Base-by-base conservation (phyloP, 1,140 invertebrate species). In the Lordiphosa stackelbergi region DNA sequence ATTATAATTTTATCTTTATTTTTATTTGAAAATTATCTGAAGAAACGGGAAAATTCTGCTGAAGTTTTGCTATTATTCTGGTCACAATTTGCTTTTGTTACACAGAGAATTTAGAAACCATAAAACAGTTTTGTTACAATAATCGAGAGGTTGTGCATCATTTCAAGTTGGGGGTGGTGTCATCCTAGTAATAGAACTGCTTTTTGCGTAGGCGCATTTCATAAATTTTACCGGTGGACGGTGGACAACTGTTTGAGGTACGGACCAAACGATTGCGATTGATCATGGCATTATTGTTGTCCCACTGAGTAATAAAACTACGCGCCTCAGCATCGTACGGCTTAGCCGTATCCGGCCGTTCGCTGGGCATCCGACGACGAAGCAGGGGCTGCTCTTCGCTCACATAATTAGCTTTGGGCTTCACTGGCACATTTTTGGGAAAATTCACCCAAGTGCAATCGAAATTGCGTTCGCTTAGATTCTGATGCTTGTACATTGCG, bases 361-460 rank as follows among this genome's bases (percentile, higher is more conserved):
- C 16, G 0, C 8, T 41, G 47, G 31, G 5, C 2, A 13, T 10
- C 0, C 63, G 40, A 2, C 48, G 52, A 24, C 11, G 19, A 1
- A 46, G n/a, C 8, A 11, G 10, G 7, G 11, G 4, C n/a, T 10
- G 22, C 0, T 6, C 8, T 3, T 52, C 4, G 2, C 16, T 24
- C 0, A 43, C 8, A 1, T 13, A 9, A 1, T 34, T n/a, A 5
- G 0, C 10, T 19, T 55, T 31, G 4, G 5, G 8, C 28, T 57
- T 60, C 1, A 13, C 5, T 16, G 5, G 40, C 3, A 28, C 24
- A 7, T 11, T 37, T 6, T 69, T 59, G 5, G 71, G 68, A 5
- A 72, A 83, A 11, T 72, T 46, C 2, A n/a, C 7, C 75, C 75
- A 81, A 6, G 77, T 83, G 19, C 63, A 45, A 11, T 71, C 34